Conservation (phyloP, 2,888 invertebrate species). For the Dioctria linearis region DNA sequence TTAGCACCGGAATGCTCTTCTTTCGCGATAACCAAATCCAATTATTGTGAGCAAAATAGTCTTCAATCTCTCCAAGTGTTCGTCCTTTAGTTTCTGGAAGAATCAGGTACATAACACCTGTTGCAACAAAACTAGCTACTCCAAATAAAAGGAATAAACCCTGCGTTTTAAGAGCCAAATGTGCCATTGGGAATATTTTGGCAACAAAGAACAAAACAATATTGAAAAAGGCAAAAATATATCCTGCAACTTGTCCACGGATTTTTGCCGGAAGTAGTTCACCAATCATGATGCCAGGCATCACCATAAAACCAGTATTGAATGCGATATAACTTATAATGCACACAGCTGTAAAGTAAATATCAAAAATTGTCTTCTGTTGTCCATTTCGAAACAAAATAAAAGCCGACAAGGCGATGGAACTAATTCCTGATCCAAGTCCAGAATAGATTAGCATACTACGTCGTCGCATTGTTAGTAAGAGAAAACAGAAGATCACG, state of each 20-base stretch:
- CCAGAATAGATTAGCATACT: constrained; percentile 79
- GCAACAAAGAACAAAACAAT: constrained; percentile 78
- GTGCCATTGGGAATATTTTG: constrained; percentile 80
- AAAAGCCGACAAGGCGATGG: constrained; percentile 75
- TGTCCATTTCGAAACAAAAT: constrained; percentile 69
- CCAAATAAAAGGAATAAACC: constrained; percentile 83
- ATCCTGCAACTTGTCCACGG: constrained; percentile 81
- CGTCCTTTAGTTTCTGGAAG: constrained; percentile 84
- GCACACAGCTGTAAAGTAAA: constrained; percentile 71
- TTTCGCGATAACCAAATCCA: constrained; percentile 73
- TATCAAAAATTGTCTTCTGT: constrained; percentile 63
- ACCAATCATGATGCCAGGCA: constrained; percentile 83
- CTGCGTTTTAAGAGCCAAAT: constrained; percentile 74
- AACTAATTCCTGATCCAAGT: constrained; percentile 77
- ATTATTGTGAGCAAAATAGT: constrained; percentile 81
- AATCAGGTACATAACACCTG: constrained; percentile 78
- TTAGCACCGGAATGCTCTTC: constrained; percentile 34
- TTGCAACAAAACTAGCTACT: constrained; percentile 75
- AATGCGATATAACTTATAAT: constrained; percentile 81
- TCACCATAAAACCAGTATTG: constrained; percentile 83
- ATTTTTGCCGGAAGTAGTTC: constrained; percentile 83
- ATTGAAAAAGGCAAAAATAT: constrained; percentile 82
- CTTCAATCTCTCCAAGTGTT: constrained; percentile 82
- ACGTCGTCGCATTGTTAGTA: constrained; percentile 78
- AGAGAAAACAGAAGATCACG: constrained; percentile 77